A percentile compares a stretch with the other conserved stretches of the same genome.
Evolutionary conservation across 2,888 invertebrate genomes (phyloP).

Genomic region (Pachliopta kotzebuea): DNA sequence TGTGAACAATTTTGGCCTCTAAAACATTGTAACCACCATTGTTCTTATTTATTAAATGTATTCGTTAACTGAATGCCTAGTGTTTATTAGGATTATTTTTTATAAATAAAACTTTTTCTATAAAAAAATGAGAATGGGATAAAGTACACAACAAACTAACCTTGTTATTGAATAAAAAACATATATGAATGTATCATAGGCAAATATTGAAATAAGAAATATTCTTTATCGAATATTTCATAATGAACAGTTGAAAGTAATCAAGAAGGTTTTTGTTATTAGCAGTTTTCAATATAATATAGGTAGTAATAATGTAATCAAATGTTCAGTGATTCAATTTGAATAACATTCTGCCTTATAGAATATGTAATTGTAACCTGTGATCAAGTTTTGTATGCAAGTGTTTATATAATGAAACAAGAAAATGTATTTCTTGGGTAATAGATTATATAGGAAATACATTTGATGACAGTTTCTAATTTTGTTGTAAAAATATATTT

Average conservation of each 20-base stretch:
- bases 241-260: neutral
- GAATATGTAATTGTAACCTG: conserved; percentile 12
- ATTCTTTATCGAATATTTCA: neutral
- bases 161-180: neutral
- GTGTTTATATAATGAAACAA: neutral
- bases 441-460: neutral
- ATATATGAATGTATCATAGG: neutral
- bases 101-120: neutral
- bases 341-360: conserved; percentile 3
- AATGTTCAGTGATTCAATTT: neutral
- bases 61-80: neutral
- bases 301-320: neutral
- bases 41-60: neutral
- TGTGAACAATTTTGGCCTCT: neutral
- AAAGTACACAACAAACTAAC: neutral
- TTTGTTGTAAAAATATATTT: neutral
- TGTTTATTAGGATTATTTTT: neutral
- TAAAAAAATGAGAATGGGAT: neutral
- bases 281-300: neutral
- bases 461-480: neutral
- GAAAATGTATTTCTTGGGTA: neutral
- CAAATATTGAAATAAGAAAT: neutral
- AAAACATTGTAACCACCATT: neutral
- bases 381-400: conserved; percentile 13
- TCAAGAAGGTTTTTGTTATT: neutral